phyloP scores from a whole-genome alignment of 2,888 invertebrate genomes.

The Drosophila setosimentum region DNA sequence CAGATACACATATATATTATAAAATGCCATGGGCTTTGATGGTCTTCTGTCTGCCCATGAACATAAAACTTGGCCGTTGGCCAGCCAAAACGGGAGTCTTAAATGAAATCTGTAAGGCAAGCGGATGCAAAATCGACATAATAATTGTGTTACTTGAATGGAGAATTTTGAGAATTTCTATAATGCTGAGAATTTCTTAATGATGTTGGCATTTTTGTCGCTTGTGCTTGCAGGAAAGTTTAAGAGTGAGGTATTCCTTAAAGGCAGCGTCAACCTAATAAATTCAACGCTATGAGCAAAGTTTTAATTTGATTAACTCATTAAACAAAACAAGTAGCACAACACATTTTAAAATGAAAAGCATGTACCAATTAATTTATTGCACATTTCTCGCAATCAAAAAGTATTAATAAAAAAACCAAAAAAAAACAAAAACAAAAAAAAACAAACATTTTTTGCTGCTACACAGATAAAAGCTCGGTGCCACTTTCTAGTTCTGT shows the following conservation, averaged over 20 bases:
- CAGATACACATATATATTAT: not conserved
- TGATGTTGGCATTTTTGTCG: not conserved
- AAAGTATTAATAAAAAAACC: constrained; percentile 3
- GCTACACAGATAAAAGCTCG: constrained; percentile 26
- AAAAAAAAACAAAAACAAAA: not conserved
- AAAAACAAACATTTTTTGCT: not conserved
- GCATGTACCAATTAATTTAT: not conserved
- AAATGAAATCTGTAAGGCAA: not conserved
- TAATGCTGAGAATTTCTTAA: no score
- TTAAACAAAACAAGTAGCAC: not conserved
- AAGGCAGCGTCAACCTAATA: not conserved
- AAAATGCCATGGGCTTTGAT: constrained; percentile 5
- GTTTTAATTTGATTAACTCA: not conserved
- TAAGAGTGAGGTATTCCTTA: no score
- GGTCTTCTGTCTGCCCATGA: constrained; percentile 2
- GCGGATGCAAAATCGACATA: not conserved
- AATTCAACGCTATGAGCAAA: not conserved
- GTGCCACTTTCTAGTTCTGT: constrained; percentile 3
- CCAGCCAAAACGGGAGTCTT: not conserved
- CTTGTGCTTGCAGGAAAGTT: not conserved
- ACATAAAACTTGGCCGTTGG: constrained; percentile 4
- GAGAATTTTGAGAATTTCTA: not conserved
- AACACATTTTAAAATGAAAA: not conserved
- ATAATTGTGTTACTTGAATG: not conserved
- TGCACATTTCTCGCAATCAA: constrained; percentile 19